Conservation (phyloP, 2,888 invertebrate species). For the Eutolmus rufibarbis region DNA sequence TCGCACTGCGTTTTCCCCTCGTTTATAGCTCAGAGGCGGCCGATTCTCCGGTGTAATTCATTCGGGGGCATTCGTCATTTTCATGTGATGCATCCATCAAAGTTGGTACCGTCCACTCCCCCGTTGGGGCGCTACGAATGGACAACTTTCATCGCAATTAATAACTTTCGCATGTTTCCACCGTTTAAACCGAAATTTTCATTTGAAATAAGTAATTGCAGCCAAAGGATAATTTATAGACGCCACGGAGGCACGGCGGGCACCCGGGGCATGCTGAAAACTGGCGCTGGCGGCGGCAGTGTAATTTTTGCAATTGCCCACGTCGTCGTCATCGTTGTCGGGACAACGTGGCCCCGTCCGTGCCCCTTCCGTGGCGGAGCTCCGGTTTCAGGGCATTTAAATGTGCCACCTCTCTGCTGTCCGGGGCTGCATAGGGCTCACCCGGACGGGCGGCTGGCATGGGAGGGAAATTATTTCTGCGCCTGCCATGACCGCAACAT, state of each 20-base stretch:
- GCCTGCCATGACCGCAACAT: constrained; percentile 45
- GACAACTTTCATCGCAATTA: constrained; percentile 42
- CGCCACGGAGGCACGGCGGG: constrained; percentile 20
- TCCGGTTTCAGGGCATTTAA: background rate
- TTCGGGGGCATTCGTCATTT: constrained; percentile 19
- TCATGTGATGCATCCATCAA: constrained; percentile 28
- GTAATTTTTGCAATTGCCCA: constrained; percentile 23
- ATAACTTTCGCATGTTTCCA: constrained; percentile 46
- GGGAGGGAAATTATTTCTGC: constrained; percentile 42
- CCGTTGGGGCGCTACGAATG: background rate
- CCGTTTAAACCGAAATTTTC: constrained; percentile 47
- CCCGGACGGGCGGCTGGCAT: background rate
- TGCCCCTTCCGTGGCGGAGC: background rate
- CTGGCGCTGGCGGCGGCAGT: background rate
- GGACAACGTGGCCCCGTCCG: background rate
- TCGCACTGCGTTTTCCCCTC: background rate
- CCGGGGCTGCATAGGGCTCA: background rate
- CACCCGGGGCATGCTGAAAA: background rate
- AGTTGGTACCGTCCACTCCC: background rate
- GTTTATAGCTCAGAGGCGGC: background rate
- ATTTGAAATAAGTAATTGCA: constrained; percentile 47
- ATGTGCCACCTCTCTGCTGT: background rate
- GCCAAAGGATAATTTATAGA: constrained; percentile 46
- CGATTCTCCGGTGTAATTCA: background rate
- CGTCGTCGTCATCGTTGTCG: background rate